Base-by-base conservation (phyloP, 2,888 invertebrate genomes). In the Lepeophtheirus nordmannii region DNA sequence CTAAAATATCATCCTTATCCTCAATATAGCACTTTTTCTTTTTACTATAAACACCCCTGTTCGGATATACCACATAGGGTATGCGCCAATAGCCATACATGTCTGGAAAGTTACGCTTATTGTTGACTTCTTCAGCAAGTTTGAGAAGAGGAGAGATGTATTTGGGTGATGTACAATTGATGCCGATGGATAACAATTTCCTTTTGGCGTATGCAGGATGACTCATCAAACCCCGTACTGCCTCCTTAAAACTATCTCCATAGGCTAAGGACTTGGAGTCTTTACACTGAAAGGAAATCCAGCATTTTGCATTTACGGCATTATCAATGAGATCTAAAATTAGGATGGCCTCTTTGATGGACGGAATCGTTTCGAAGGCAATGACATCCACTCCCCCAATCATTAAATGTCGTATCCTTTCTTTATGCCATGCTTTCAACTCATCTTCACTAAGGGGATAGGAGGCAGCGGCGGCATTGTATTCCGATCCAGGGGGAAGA, bases 291-390 rank as follows among this genome's bases (percentile, higher is more conserved):
- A 93, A 91, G 1, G 86, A 80, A 17, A 94, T 77, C 91, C 91
- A 94, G 20, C 88, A 89, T 74, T 86, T 87, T 0, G 82, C 78
- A 62, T 80, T 76, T 1, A 90, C 89, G 75, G 83, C 89, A 71
- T 89, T 85, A 69, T 83, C 82, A 30, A 94, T 76, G 72, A 91
- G 78, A 68, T 86, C 83, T 23, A 89, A 81, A 37, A 94, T 75
- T 74, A 86, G 86, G 74, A 85, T 84, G 0, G 89, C 94, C 77
- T 96, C 94, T 67, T 77, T 75, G 62, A 82, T 81, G 70, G 89
- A 87, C 10, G 96, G 94, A 72, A 94, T 87, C 0, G 96, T 96
- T 76, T 96, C 94, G 70, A 94, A 77, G 1, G 90, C 92, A 69
- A 96, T 76, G 9, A 90, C 75, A 76, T 93, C 90, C 1, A 87